Evolutionary conservation across 2,888 invertebrate genomes (phyloP), one percentile per base, ranked within the genome.

Genomic region (Cerceris rybyensis): DNA sequence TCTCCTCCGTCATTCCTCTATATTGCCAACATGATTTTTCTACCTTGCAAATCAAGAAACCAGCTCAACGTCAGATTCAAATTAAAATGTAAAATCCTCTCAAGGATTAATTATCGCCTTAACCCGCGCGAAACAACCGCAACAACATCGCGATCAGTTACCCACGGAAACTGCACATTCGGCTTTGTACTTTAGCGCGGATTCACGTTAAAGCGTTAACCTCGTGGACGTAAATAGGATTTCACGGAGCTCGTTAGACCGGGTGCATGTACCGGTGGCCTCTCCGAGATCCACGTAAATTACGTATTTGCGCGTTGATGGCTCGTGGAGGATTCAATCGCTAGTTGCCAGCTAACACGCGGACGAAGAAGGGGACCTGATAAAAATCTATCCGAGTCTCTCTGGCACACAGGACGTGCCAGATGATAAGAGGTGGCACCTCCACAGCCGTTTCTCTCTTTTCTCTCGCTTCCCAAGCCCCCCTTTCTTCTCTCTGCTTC

Each of bases 371-470:
- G 61, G 43, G 55, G 49, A 14, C 16, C 52, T 6, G 75, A 79
- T 64, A 70, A 82, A 82, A 82, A 63, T 78, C 75, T 61, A 16
- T 43, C 8, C 67, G 64, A 54, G 58, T 57, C 46, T 46, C 11
- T 60, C 54, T 28, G 28, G 28, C 28, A 17, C 46, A 42, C 46
- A 60, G 71, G 72, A 74, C 73, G 68, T 28, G 71, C 42, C 0
- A 59, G 69, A 73, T 69, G 85, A 85, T 79, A 83, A 83, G 76
- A 83, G 60, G 71, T 75, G 67, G 64, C 78, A 74, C 61, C 72
- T 58, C 17, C 43, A 28, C 28, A n/a, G 14, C 55, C 68, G 54
- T 65, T 28, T 41, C 63, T 61, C 70, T 66, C 72, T 63, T 70
- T n/a, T 28, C 57, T 68, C 54, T 28, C 28, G 28, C 28, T 28